These are phyloP conservation scores for Madoqua kirkii DNA, from an alignment of 2,113 vertebrate species.

Conservation along the genomic window DNA sequence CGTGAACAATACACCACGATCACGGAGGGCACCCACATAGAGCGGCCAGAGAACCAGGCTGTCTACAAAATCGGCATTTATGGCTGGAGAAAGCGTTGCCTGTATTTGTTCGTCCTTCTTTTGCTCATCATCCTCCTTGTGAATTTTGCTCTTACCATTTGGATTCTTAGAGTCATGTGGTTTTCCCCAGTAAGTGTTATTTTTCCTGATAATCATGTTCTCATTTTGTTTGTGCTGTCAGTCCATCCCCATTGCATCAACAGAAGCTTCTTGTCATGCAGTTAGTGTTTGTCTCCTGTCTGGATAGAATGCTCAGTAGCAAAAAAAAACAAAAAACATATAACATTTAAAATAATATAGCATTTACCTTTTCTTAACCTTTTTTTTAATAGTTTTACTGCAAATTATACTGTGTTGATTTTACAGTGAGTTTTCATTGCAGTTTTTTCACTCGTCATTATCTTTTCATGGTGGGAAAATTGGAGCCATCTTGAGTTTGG, in stretches of 20 bases:
- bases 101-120: conserved; percentile 95
- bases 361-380: neutral
- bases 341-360: neutral
- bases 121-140: conserved; percentile 92
- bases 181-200: conserved; percentile 92
- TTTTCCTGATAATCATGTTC: neutral
- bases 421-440: neutral
- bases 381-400: neutral
- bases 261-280: neutral
- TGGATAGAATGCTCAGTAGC: neutral
- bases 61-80: conserved; percentile 97
- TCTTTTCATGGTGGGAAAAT: neutral
- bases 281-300: neutral
- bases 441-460: neutral
- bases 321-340: neutral
- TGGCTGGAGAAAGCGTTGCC: conserved; percentile 98
- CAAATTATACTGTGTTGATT: neutral
- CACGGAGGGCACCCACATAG: conserved; percentile 83
- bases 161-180: conserved; percentile 98
- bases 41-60: conserved; percentile 82
- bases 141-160: conserved; percentile 95
- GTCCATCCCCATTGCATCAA: neutral
- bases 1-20: conserved; percentile 91
- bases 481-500: neutral
- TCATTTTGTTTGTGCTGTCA: neutral